Conservation (phyloP, 2,888 invertebrate species). For the Eulithis testata region DNA sequence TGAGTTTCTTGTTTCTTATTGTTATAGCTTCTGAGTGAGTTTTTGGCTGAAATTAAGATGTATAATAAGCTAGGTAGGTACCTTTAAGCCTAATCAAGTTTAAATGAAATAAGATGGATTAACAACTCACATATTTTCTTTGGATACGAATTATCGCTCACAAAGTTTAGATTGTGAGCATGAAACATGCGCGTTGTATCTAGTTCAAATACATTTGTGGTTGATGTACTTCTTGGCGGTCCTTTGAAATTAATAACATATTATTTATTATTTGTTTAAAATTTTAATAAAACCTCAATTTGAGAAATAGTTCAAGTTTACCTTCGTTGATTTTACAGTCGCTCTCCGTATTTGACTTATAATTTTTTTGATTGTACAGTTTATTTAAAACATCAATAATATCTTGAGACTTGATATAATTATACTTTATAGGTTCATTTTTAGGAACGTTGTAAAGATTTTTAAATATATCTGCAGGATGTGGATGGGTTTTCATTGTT, state of each 20-base stretch:
- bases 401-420: slow-evolving; percentile 11
- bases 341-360: background rate
- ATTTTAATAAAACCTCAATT: background rate
- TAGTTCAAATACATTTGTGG: background rate
- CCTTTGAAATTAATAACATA: background rate
- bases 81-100: too few relatives aligned
- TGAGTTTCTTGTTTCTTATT: slow-evolving; percentile 1
- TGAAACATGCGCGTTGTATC: background rate
- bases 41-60: slow-evolving; percentile 4
- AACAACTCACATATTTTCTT: background rate
- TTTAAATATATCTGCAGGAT: slow-evolving; percentile 3
- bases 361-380: background rate
- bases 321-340: slow-evolving; percentile 1
- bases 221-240: background rate
- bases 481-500: background rate
- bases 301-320: background rate
- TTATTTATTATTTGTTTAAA: background rate
- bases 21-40: background rate
- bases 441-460: background rate
- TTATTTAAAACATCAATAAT: slow-evolving; percentile 17
- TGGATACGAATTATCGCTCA: background rate
- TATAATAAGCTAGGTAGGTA: too few relatives aligned
- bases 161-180: background rate
- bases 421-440: slow-evolving; percentile 5
- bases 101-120: too few relatives aligned